A percentile compares a stretch with the other conserved stretches of the same genome.
phyloP scores from a whole-genome alignment of 2,888 invertebrate genomes.

The Leucania comma region DNA sequence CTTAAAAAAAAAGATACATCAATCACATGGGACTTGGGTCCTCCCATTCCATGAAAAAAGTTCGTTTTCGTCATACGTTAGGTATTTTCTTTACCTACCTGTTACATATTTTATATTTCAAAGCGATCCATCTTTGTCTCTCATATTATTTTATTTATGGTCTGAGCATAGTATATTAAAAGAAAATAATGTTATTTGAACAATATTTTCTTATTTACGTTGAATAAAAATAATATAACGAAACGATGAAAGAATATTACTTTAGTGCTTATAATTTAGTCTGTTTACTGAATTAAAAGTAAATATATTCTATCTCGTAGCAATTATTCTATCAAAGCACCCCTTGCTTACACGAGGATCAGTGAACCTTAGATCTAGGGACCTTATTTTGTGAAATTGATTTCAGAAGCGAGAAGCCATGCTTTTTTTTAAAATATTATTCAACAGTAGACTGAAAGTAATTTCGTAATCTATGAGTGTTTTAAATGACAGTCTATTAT shows the following conservation, averaged over 20 bases:
- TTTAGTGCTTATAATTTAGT: not conserved
- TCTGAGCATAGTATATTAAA: not conserved
- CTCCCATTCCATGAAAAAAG: constrained; percentile 54
- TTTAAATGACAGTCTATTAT: too few species aligned
- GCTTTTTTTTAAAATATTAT: too few species aligned
- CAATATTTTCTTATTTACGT: constrained; percentile 9
- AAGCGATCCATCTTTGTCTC: constrained; percentile 64
- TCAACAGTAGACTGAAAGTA: too few species aligned
- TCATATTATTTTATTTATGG: constrained; percentile 21
- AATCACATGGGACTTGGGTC: constrained; percentile 54
- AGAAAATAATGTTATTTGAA: constrained; percentile 1
- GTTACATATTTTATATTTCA: constrained; percentile 50
- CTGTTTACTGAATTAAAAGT: not conserved
- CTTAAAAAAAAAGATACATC: constrained; percentile 48
- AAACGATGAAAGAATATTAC: constrained; percentile 5
- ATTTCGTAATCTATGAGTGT: too few species aligned
- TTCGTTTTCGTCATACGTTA: constrained; percentile 7
- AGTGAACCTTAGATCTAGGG: not conserved
- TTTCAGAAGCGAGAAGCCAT: not conserved
- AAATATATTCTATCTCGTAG: not conserved
- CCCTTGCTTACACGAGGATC: not conserved
- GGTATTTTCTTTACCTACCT: constrained; percentile 42
- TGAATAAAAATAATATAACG: not conserved
- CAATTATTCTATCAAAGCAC: not conserved
- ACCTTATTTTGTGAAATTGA: not conserved